Evolutionary conservation across 2,888 invertebrate species (phyloP), one percentile per base, ranked within the genome.

Genomic region (Enchytraeus crypticus): DNA sequence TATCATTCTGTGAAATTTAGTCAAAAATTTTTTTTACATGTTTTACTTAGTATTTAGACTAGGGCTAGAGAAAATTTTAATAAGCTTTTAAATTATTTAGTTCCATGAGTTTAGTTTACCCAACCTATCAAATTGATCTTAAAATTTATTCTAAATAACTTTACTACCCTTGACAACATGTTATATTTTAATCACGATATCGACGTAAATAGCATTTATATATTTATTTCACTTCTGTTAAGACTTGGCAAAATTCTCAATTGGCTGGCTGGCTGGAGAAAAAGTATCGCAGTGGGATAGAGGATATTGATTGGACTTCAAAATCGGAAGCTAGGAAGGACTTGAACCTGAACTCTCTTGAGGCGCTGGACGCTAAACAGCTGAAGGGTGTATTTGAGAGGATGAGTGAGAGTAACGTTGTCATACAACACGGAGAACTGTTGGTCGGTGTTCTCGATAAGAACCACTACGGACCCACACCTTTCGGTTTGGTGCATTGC

Each of bases 391-490:
- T 53, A 29, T 53, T 11, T 38, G 66, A 74, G 29, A 65, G 71
- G 0, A 89, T 98, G 89, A 85, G 88, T 23, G 98, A 99, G 80
- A 88, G 90, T 59, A 87, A 90, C 80, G 92, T 99, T 14, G 82
- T 96, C 2, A 89, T 96, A 61, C 83, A 88, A 57, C 83, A 86
- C 47, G 95, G 97, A 8, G 89, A 97, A 79, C 83, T 99, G 45
- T 77, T 97, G 2, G 85, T 85, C 68, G 98, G 98, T 5, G 87
- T 96, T 49, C 82, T 99, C 60, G 98, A 99, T 80, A 99, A 99
- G 81, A 89, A 87, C 11, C 96, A 97, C 75, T 92, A 90, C 75
- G 98, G 98, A 18, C 89, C 96, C 2, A 93, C 96, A 0, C 87
- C 90, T 0, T 96, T 88, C 77, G 92, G 97, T 69, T 84, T 99